phyloP scores from a whole-genome alignment of 2,113 vertebrate species.

The Ivindomyrus marchei region DNA sequence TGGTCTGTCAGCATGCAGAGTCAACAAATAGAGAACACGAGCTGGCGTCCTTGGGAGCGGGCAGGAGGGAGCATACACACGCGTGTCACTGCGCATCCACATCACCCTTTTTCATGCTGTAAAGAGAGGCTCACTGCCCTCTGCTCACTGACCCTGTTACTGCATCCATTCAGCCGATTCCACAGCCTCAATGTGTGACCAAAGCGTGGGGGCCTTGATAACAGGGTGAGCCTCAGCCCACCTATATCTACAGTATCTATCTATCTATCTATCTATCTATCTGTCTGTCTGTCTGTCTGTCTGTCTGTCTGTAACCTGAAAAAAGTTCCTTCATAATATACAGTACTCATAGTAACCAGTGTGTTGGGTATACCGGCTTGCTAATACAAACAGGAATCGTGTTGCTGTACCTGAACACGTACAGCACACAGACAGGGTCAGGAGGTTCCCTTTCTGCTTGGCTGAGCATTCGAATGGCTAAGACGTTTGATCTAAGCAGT shows the following conservation, averaged over 20 bases:
- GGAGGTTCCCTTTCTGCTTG: neutral
- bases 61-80: neutral
- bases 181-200: neutral
- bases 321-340: neutral
- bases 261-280: neutral
- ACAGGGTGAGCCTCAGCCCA: neutral
- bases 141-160: neutral
- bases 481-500: neutral
- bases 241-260: neutral
- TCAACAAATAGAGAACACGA: neutral
- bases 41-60: neutral
- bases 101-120: neutral
- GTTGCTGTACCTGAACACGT: neutral
- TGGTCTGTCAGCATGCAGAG: neutral
- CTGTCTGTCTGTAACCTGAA: neutral
- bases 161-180: neutral
- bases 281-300: neutral
- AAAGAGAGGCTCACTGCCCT: too few species aligned
- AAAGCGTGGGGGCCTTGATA: neutral
- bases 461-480: neutral
- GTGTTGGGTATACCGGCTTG: neutral
- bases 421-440: neutral
- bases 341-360: neutral
- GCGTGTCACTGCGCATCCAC: neutral
- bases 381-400: neutral